Percentiles rank a stretch among this genome's conserved stretches.
phyloP scores from a whole-genome alignment of 1,140 invertebrate species.

The Papilio polyxenes region DNA sequence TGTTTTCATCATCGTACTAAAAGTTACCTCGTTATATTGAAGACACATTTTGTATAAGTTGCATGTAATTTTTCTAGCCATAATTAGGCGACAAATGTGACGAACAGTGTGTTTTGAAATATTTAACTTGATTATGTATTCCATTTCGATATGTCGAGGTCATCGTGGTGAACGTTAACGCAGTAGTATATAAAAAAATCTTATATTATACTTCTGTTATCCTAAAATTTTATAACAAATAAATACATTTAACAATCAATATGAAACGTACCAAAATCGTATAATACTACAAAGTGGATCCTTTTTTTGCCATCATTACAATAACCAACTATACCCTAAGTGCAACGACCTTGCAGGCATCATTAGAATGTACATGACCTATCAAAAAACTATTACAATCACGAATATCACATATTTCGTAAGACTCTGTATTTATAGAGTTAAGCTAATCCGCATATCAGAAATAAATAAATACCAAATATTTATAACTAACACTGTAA shows the following conservation, averaged over 20 bases:
- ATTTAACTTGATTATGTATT: not conserved
- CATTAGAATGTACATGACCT: not conserved
- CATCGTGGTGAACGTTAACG: not conserved
- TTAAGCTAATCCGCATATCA: not conserved
- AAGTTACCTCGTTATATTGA: too few relatives aligned
- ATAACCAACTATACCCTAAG: not conserved
- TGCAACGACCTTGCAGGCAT: not conserved
- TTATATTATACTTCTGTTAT: not conserved
- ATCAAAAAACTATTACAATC: not conserved
- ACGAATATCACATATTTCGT: not conserved
- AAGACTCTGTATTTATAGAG: not conserved
- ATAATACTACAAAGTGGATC: too few relatives aligned
- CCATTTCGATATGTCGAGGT: not conserved
- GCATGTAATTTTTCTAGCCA: not conserved
- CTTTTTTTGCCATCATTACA: too few relatives aligned
- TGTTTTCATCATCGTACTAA: too few relatives aligned
- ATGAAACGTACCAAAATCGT: too few relatives aligned
- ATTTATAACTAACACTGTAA: constrained; percentile 6
- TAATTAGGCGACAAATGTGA: not conserved
- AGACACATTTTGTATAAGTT: too few relatives aligned
- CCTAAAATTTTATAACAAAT: too few relatives aligned
- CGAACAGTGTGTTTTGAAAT: not conserved
- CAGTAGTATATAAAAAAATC: not conserved
- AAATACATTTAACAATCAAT: too few relatives aligned
- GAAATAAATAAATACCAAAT: not conserved